Evolutionary conservation across 2,797 vertebrate genomes (phyloP), one percentile per base, ranked within the genome.

Genomic region (Chaetodon trifasciatus): DNA sequence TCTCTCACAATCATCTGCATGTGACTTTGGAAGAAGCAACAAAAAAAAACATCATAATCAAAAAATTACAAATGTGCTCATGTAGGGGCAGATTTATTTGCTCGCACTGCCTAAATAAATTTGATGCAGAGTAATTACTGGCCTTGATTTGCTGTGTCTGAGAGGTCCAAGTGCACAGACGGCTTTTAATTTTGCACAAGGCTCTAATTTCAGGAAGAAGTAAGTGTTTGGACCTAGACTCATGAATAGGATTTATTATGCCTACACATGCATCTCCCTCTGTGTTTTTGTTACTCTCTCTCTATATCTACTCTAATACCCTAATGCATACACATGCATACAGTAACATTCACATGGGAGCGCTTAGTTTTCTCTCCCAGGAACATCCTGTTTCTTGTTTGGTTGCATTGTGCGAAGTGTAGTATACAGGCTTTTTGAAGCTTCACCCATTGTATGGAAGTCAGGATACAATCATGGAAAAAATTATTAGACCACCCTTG

Each of bases 211-310:
- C 50, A 69, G 64, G 11, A 55, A 42, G 63, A 74, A 74, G 68
- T 50, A 46, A 40, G 56, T 52, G n/a, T 81, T 74, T 39, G 32
- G 49, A 58, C 35, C 39, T 67, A 62, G 53, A 44, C 56, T 71
- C 61, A 60, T 83, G 69, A 77, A 86, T 79, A 60, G 47, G 69
- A 74, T 76, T 44, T 61, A 52, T 66, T 32, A 79, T 74, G 64
- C 63, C 53, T 13, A 32, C 8, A 32, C 70, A 68, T 50, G 21
- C 28, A 32, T 52, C 19, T 47, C 17, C 23, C 23, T 62, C 24
- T 42, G 28, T 46, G 35, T 42, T 49, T 19, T 32, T 61, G 57
- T 35, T 8, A 12, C 21, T 37, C 37, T 58, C 17, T 52, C 19
- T 44, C 13, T 56, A 39, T 50, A 63, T 56, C 11, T 53, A 8